Conservation (phyloP, 2,113 vertebrate genomes). For the Calyptomena viridis region DNA sequence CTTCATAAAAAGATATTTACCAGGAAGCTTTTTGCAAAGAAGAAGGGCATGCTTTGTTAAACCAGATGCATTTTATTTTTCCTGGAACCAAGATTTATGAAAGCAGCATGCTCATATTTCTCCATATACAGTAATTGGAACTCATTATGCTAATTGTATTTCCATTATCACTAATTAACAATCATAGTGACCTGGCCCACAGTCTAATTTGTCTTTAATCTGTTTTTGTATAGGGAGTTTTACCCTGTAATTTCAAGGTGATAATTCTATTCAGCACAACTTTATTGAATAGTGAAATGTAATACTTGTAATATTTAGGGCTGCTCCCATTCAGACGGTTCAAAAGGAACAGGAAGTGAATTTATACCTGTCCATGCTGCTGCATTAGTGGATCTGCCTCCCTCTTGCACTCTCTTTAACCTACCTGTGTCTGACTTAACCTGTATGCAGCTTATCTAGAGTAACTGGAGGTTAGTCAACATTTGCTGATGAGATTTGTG, state of each 20-base stretch:
- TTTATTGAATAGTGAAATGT: slow-evolving; percentile 75
- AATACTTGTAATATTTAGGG: slow-evolving; percentile 69
- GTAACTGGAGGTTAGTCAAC: neutral
- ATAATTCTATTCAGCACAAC: slow-evolving; percentile 82
- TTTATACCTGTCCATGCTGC: neutral
- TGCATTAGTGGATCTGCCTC: neutral
- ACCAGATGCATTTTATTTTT: slow-evolving; percentile 83
- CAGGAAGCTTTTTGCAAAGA: slow-evolving; percentile 67
- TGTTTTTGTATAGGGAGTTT: slow-evolving; percentile 82
- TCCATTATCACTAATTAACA: slow-evolving; percentile 90
- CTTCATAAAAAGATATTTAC: slow-evolving; percentile 73
- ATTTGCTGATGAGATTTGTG: slow-evolving; percentile 27
- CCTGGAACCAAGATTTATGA: slow-evolving; percentile 81
- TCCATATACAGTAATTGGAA: slow-evolving; percentile 83
- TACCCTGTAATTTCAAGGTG: slow-evolving; percentile 85
- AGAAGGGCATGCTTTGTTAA: slow-evolving; percentile 79
- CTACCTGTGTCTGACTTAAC: neutral
- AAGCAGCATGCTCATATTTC: slow-evolving; percentile 80
- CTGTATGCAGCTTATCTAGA: neutral
- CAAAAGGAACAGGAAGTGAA: slow-evolving; percentile 21
- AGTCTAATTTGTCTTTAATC: slow-evolving; percentile 90
- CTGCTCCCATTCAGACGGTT: slow-evolving; percentile 43
- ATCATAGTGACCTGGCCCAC: slow-evolving; percentile 86
- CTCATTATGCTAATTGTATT: slow-evolving; percentile 88
- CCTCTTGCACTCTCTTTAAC: neutral